A percentile compares a stretch with the other conserved stretches of the same genome.
Evolutionary conservation across 2,888 invertebrate genomes (phyloP).

Genomic region (Agriotes lineatus): DNA sequence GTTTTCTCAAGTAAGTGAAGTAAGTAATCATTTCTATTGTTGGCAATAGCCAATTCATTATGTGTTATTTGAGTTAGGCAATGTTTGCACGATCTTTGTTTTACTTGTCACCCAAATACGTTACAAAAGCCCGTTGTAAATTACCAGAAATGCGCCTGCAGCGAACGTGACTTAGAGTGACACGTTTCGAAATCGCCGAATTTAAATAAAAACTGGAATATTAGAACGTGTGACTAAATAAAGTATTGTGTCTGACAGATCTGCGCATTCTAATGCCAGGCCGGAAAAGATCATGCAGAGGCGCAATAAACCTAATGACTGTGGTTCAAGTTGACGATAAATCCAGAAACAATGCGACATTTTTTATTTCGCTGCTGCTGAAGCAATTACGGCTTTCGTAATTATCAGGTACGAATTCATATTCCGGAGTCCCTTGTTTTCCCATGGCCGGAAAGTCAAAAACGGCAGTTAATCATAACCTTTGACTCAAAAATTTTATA

Average conservation of each 20-base stretch:
- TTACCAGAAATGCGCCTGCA: too few relatives aligned
- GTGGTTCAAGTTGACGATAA: conserved; percentile 35
- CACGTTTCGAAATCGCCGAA: not conserved
- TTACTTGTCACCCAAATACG: too few relatives aligned
- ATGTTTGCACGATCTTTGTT: too few relatives aligned
- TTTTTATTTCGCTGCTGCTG: conserved; percentile 26
- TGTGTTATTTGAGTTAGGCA: too few relatives aligned
- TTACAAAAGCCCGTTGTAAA: too few relatives aligned
- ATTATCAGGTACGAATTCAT: conserved; percentile 38
- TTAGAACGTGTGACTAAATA: conserved; percentile 35
- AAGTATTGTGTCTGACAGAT: conserved; percentile 27
- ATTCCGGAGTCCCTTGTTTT: conserved; percentile 26
- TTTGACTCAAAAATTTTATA: conserved; percentile 43
- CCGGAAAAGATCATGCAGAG: conserved; percentile 25
- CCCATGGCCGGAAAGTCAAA: conserved; percentile 42
- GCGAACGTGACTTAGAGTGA: not conserved
- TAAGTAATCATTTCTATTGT: too few relatives aligned
- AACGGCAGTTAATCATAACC: conserved; percentile 39
- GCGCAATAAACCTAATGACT: conserved; percentile 38
- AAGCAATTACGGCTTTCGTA: conserved; percentile 33
- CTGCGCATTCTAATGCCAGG: conserved; percentile 26
- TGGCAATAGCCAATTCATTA: too few relatives aligned
- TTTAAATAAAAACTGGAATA: conserved; percentile 17
- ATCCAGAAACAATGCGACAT: conserved; percentile 42
- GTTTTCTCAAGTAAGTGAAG: too few relatives aligned